Base-by-base conservation (phyloP, 2,888 invertebrate species). In the Scelioninae gen. 2 region DNA sequence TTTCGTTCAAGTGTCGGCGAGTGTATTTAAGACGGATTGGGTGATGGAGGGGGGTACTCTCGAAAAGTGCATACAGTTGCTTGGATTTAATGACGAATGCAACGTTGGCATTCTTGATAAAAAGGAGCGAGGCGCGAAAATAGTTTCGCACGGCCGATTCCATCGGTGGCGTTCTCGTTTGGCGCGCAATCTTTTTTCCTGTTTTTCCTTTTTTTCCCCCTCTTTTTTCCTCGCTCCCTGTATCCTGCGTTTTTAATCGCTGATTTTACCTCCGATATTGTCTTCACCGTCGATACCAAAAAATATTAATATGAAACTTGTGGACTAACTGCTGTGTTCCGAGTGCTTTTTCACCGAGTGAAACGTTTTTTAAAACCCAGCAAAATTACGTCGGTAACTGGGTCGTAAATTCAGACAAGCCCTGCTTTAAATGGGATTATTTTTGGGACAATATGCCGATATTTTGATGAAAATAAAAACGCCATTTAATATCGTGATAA, bases 1-100 rank as follows among this genome's bases (percentile, higher is more conserved):
- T 61, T 46, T 45, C 60, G 28, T 60, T 46, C 53, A 53, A 60
- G 31, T 28, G 35, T 9, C 16, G 39, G 11, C 13, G 46, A 65
- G 60, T 69, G 60, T 69, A 61, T 69, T 69, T 69, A 69, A 69
- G 68, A 69, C 50, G 57, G 46, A 46, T n/a, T n/a, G n/a, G n/a
- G n/a, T 37, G 11, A 28, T 18, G 41, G 10, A 39, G 55, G 39
- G 13, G 53, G 53, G 53, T 37, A 35, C 22, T 28, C 43, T 50
- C 33, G 48, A 43, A 67, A 67, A 57, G 33, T 53, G 60, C 53
- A 53, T 15, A 57, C 6, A 22, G 48, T 68, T 52, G 35, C 52
- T 28, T 4, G 60, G 68, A 60, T 60, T 60, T 60, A 69, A 69
- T 61, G 68, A 69, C 53, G 68, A 53, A 61, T 69, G 68, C 60